These are phyloP conservation scores for Notolepis coatsorum DNA, from an alignment of 2,797 vertebrate species.

Conservation along the genomic window DNA sequence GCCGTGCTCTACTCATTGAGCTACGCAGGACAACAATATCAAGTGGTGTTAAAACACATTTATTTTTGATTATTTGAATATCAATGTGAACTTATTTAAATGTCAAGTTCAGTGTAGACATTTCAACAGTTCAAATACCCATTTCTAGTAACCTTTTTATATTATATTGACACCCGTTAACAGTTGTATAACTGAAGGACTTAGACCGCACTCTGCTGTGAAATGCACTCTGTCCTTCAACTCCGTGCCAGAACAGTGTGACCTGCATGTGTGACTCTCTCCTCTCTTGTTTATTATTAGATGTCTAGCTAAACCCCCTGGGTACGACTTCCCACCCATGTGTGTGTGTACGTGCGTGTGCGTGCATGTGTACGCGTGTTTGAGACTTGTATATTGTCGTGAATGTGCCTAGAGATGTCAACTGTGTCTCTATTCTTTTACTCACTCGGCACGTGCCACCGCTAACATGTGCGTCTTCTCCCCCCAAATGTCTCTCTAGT, in stretches of 20 bases:
- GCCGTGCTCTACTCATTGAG: too few relatives aligned
- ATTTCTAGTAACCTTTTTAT: background rate
- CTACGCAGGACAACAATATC: too few relatives aligned
- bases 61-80: too few relatives aligned
- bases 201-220: slow-evolving; percentile 28
- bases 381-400: slow-evolving; percentile 47
- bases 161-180: slow-evolving; percentile 12
- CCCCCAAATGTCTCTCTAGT: slow-evolving; percentile 64
- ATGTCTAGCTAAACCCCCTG: slow-evolving; percentile 40
- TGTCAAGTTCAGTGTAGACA: background rate
- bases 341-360: slow-evolving; percentile 39
- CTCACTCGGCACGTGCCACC: slow-evolving; percentile 9
- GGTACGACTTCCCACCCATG: slow-evolving; percentile 41
- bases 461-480: too few relatives aligned
- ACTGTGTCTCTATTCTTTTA: slow-evolving; percentile 24
- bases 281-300: slow-evolving; percentile 45
- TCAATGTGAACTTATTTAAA: background rate
- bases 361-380: slow-evolving; percentile 38
- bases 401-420: slow-evolving; percentile 14
- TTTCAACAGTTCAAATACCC: background rate
- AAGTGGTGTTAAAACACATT: too few relatives aligned
- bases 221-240: slow-evolving; percentile 38
- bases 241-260: slow-evolving; percentile 49
- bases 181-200: background rate
- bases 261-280: slow-evolving; percentile 68